Percentiles rank a stretch among this genome's conserved stretches.
Evolutionary conservation across 2,113 vertebrate species (phyloP).

Genomic region (Egretta garzetta): DNA sequence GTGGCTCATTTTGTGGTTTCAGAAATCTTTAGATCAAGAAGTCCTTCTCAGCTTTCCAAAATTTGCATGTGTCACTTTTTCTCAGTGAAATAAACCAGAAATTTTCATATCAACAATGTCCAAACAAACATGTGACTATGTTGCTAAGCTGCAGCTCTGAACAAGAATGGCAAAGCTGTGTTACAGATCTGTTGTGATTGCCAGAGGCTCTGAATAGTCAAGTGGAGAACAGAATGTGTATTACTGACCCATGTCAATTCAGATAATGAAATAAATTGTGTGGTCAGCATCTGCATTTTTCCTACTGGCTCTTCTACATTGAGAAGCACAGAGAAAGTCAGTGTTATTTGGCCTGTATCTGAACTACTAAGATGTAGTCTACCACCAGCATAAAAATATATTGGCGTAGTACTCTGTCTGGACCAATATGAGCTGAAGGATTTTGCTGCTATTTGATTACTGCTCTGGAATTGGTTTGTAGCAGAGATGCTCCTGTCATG

Average conservation of each 20-base stretch:
- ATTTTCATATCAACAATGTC: background rate
- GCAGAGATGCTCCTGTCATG: background rate
- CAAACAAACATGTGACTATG: fast-evolving
- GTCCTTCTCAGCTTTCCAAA: background rate
- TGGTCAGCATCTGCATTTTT: background rate
- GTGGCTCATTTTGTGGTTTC: background rate
- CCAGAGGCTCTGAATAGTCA: background rate
- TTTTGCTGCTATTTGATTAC: background rate
- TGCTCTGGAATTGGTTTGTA: background rate
- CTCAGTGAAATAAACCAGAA: background rate
- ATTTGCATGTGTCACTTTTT: background rate
- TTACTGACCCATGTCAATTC: background rate
- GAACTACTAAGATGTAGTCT: background rate
- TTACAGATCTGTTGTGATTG: background rate
- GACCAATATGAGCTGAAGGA: background rate
- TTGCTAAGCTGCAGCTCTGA: background rate
- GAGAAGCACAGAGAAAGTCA: background rate
- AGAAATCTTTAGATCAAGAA: background rate
- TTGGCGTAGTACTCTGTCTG: background rate
- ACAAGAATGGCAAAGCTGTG: background rate
- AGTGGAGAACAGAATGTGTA: background rate
- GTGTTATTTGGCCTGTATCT: background rate
- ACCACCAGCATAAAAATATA: background rate
- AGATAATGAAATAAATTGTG: background rate
- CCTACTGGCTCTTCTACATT: background rate